phyloP scores from a whole-genome alignment of 2,888 invertebrate genomes.

The Pheosia tremula region DNA sequence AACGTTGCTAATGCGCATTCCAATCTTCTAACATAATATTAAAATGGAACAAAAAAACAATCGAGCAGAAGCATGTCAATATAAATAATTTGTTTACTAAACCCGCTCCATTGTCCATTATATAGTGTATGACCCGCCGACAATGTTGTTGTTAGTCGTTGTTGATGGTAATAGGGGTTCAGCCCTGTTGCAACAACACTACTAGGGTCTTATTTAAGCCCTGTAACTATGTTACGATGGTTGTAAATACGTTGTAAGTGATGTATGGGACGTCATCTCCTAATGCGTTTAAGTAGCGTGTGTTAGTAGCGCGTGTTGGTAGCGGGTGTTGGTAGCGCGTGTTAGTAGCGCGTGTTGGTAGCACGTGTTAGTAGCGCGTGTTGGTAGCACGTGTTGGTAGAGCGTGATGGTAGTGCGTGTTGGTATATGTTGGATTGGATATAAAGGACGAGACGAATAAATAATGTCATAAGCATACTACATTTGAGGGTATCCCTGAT shows the following conservation, averaged over 20 bases:
- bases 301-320: too few relatives aligned
- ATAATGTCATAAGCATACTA: too few relatives aligned
- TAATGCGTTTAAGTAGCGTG: too few relatives aligned
- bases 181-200: slow-evolving; percentile 36
- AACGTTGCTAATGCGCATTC: slow-evolving; percentile 35
- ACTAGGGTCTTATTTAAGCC: slow-evolving; percentile 45
- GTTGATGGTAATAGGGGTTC: slow-evolving; percentile 17
- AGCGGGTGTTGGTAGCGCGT: too few relatives aligned
- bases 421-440: too few relatives aligned
- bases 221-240: slow-evolving; percentile 23
- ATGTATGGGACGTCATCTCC: too few relatives aligned
- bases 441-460: too few relatives aligned
- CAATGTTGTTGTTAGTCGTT: slow-evolving; percentile 24
- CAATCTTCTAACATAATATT: slow-evolving; percentile 36
- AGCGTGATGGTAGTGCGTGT: too few relatives aligned
- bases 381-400: too few relatives aligned
- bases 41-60: slow-evolving; percentile 31
- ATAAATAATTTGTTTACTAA: slow-evolving; percentile 33
- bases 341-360: too few relatives aligned
- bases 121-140: slow-evolving; percentile 25
- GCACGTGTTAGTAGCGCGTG: too few relatives aligned
- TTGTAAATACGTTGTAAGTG: not conserved
- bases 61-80: slow-evolving; percentile 26
- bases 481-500: too few relatives aligned
- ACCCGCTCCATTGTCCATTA: slow-evolving; percentile 30